These are phyloP conservation scores for Orchestia grillus DNA, from an alignment of 1,140 invertebrate species.

Conservation along the genomic window DNA sequence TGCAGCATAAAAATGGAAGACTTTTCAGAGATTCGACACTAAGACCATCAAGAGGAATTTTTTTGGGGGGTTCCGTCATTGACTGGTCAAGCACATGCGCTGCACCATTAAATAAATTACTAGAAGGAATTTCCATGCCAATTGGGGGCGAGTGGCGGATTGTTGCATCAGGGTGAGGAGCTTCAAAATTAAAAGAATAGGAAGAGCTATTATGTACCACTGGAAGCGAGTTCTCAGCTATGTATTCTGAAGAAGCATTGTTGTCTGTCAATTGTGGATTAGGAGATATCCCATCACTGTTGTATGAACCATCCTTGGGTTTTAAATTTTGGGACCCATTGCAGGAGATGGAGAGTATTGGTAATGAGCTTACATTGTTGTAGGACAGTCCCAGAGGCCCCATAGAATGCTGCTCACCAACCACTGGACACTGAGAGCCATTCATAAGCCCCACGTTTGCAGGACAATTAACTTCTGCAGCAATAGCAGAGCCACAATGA, in stretches of 20 bases:
- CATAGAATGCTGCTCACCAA: not conserved
- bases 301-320: not conserved
- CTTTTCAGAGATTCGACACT: not conserved
- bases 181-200: not conserved
- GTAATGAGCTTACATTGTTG: not conserved
- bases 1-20: conserved; percentile 23
- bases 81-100: not conserved
- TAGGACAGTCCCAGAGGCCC: not conserved
- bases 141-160: not conserved
- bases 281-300: not conserved
- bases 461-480: not conserved
- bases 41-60: not conserved
- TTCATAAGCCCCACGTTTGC: not conserved
- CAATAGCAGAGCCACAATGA: not conserved
- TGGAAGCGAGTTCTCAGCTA: not conserved
- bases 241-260: not conserved
- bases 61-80: not conserved
- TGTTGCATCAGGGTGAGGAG: not conserved
- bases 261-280: not conserved
- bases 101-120: not conserved
- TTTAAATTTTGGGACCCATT: not conserved
- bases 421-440: not conserved
- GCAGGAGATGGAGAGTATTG: not conserved
- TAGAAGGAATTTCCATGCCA: not conserved
- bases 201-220: not conserved